These are phyloP conservation scores for Gerris lacustris DNA, from an alignment of 2,888 invertebrate genomes.

Conservation along the genomic window DNA sequence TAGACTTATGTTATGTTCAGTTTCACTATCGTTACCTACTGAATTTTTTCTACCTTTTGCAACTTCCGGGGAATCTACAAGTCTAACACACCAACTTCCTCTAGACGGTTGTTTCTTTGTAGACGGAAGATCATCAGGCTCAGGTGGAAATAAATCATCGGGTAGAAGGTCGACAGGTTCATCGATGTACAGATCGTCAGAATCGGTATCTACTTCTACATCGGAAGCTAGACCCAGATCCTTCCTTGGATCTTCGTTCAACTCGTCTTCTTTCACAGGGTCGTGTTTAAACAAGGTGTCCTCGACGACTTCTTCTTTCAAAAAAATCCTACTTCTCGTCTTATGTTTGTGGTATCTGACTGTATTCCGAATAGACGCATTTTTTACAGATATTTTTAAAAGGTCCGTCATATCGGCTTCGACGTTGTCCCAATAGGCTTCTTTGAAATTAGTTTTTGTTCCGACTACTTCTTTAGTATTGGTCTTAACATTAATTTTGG, in stretches of 20 bases:
- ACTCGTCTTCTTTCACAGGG: background rate
- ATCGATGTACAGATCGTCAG: background rate
- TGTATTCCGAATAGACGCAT: background rate
- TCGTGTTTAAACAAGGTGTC: background rate
- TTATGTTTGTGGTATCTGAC: background rate
- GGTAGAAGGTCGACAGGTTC: background rate
- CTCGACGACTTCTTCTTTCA: background rate
- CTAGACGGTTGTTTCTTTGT: too few relatives aligned
- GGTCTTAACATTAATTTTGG: too few relatives aligned
- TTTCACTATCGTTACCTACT: too few relatives aligned
- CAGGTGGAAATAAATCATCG: too few relatives aligned
- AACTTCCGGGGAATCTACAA: too few relatives aligned
- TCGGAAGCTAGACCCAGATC: background rate
- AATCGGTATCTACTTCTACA: background rate
- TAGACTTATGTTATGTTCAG: too few relatives aligned
- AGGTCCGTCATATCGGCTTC: background rate
- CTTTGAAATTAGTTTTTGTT: background rate
- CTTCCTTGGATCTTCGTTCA: background rate
- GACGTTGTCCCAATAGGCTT: background rate
- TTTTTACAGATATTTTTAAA: background rate
- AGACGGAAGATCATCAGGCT: too few relatives aligned
- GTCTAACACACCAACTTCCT: too few relatives aligned
- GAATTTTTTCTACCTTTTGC: too few relatives aligned
- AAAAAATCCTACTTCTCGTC: background rate
- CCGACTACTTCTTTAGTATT: background rate